Evolutionary conservation across 2,888 invertebrate genomes (phyloP), one percentile per base, ranked within the genome.

Genomic region (Cremastobaeus sp.): DNA sequence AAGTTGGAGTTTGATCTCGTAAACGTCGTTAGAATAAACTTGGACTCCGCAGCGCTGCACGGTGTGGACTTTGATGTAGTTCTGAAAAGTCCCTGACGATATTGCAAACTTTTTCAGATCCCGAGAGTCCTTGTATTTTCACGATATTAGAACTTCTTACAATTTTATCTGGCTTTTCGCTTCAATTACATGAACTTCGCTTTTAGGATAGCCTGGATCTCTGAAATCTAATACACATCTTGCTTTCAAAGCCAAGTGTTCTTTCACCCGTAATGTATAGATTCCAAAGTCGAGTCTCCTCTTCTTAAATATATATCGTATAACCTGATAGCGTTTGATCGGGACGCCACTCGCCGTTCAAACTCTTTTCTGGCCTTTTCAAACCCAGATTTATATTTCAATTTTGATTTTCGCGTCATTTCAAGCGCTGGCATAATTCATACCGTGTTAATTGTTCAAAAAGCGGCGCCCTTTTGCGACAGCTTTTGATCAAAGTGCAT

Each of bases 1-100:
- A 15, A 45, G 34, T 59, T 52, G 39, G 62, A 65, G 65, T 72
- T 72, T 52, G 65, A 72, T 72, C 65, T 59, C 54, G 50, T 66
- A 55, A 62, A 62, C 43, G 60, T 66, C 66, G 65, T 72, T 72
- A 60, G 55, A 66, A 73, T 72, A 73, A 73, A 73, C 62, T 73
- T 66, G 66, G 72, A 73, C 60, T 62, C 34, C 28, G 17, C 45
- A 28, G 43, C 48, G 48, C 50, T 32, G 47, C 43, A 43, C 25
- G 71, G 59, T n/a, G 71, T 52, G 59, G 35, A 71, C 60, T 65
- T 72, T 65, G 59, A 59, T 65, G 65, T 32, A 65, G 65, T 60
- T 72, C 20, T 3, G 47, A 65, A 50, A 72, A 71, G 48, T 59
- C 47, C 18, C 34, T 41, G 60, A 60, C 60, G 59, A 45, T 59